Conservation (phyloP, 2,113 vertebrate species). For the Hemiprocne comata region DNA sequence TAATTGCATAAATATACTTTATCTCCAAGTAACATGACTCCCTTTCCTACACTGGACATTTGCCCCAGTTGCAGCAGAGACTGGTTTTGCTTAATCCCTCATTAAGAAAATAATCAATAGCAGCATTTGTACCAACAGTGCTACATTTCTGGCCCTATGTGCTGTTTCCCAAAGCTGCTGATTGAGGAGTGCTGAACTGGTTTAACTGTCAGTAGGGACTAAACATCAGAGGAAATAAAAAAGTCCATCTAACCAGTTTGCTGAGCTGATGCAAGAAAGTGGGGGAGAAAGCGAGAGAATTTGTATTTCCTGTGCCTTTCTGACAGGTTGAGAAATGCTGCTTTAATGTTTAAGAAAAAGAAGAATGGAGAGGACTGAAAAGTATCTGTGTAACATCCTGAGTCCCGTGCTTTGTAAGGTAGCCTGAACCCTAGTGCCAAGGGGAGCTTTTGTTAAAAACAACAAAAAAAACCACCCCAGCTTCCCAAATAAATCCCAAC, state of each 20-base stretch:
- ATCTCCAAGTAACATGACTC: background rate
- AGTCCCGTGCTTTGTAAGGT: accelerated
- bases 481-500: background rate
- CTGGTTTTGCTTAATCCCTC: background rate
- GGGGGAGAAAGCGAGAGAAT: background rate
- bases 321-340: background rate
- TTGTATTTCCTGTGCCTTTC: background rate
- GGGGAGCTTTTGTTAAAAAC: background rate
- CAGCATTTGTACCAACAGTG: background rate
- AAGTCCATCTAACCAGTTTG: background rate
- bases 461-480: background rate
- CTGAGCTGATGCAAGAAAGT: background rate
- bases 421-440: background rate
- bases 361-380: background rate
- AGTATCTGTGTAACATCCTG: background rate
- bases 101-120: background rate
- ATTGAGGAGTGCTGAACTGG: background rate
- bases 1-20: background rate
- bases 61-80: background rate
- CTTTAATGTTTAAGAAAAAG: background rate
- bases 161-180: background rate
- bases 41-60: background rate
- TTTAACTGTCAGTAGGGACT: background rate
- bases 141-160: background rate
- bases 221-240: background rate